A percentile compares a stretch with the other conserved stretches of the same genome.
phyloP scores from a whole-genome alignment of 2,113 vertebrate species.

The Paramormyrops kingsleyae region DNA sequence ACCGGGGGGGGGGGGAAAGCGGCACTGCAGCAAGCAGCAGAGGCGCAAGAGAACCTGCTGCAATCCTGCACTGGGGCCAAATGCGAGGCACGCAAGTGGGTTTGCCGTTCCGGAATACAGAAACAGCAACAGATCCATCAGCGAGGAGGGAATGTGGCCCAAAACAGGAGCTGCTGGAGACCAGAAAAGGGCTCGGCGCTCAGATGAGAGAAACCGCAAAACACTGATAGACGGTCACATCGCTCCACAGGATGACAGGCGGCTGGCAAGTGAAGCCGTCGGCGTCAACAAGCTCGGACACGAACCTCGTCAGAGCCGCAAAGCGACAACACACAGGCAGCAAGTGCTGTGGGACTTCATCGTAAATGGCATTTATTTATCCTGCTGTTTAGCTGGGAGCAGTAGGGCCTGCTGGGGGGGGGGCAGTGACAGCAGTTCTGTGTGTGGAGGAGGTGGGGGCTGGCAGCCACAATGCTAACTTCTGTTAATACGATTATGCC shows the following conservation, averaged over 20 bases:
- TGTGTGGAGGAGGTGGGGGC: neutral
- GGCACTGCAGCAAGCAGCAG: neutral
- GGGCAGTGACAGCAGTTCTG: neutral
- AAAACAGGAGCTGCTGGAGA: neutral
- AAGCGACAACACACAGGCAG: neutral
- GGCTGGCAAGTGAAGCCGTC: neutral
- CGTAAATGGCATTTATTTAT: neutral
- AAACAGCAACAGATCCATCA: neutral
- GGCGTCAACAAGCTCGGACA: neutral
- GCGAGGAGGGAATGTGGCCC: neutral
- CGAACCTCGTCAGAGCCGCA: neutral
- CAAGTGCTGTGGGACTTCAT: neutral
- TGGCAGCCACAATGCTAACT: neutral
- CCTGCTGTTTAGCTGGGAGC: neutral
- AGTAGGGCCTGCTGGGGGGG: neutral
- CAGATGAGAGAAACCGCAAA: neutral
- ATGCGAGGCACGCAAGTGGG: neutral
- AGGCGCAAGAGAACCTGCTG: neutral
- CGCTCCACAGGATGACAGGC: neutral
- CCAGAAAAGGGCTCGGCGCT: neutral
- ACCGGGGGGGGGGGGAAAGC: neutral
- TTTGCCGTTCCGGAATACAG: neutral
- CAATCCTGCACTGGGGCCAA: neutral
- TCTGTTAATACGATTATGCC: neutral
- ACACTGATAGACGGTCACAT: neutral